phyloP scores from a whole-genome alignment of 2,797 vertebrate genomes.

The Nothura maculosa region DNA sequence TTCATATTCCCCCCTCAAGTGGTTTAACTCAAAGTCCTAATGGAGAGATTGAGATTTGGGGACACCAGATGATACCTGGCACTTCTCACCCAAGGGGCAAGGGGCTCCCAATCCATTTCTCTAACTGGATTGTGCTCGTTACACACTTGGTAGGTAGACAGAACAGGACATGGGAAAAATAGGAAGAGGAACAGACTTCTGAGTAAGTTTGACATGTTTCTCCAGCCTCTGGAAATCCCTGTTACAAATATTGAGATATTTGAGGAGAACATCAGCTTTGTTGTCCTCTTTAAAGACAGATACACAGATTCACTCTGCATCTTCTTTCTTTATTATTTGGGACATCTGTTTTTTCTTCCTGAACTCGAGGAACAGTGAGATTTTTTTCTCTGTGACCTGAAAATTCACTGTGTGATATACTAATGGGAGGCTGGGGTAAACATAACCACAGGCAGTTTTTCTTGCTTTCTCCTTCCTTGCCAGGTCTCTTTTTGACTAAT shows the following conservation, averaged over 20 bases:
- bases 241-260: neutral
- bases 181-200: neutral
- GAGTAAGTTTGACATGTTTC: neutral
- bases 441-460: slow-evolving; percentile 31
- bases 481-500: neutral
- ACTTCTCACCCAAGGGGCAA: neutral
- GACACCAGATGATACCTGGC: neutral
- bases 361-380: neutral
- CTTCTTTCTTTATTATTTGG: neutral
- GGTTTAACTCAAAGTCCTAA: neutral
- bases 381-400: neutral
- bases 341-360: neutral
- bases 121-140: neutral
- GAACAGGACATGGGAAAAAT: neutral
- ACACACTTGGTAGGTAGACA: neutral
- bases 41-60: neutral
- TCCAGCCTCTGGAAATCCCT: neutral
- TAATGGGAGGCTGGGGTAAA: slow-evolving; percentile 17
- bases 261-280: neutral
- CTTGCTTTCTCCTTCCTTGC: slow-evolving; percentile 6
- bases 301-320: neutral
- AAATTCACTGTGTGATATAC: neutral
- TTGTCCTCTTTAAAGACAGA: neutral
- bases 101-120: neutral
- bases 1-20: neutral